Conservation (phyloP, 2,888 invertebrate genomes). For the Leptarthrus brevirostris region DNA sequence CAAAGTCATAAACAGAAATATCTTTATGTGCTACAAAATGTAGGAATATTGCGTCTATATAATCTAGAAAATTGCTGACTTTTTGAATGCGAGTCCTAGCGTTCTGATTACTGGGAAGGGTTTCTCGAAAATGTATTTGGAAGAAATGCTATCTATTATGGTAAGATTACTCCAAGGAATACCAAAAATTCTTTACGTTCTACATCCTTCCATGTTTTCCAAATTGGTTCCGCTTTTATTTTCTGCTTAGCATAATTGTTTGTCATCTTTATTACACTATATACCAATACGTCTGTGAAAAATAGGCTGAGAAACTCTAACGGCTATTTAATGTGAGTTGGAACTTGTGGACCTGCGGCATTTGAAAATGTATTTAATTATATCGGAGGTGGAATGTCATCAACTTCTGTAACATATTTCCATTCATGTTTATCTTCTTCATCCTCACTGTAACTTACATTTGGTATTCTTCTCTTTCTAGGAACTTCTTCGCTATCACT, state of each 20-base stretch:
- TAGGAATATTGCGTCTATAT: constrained; percentile 34
- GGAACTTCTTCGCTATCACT: too few relatives aligned
- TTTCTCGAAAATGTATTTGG: not conserved
- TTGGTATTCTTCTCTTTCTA: too few relatives aligned
- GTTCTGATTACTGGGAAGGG: not conserved
- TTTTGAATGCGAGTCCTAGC: too few relatives aligned
- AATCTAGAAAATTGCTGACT: too few relatives aligned
- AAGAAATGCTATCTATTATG: too few relatives aligned
- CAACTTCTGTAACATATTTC: constrained; percentile 41
- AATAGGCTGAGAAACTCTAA: constrained; percentile 37
- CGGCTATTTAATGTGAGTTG: constrained; percentile 32
- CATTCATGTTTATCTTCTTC: too few relatives aligned
- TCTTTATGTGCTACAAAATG: constrained; percentile 33
- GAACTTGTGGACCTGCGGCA: constrained; percentile 22
- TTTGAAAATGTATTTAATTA: constrained; percentile 39
- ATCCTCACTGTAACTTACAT: too few relatives aligned
- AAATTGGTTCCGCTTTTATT: constrained; percentile 29
- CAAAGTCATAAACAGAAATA: constrained; percentile 30
- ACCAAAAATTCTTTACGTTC: constrained; percentile 45
- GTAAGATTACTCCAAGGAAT: constrained; percentile 46
- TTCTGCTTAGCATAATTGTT: constrained; percentile 30
- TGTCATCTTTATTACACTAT: constrained; percentile 25
- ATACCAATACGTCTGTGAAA: constrained; percentile 6
- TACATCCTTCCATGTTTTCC: constrained; percentile 42
- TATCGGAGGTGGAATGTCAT: constrained; percentile 10